Evolutionary conservation across 2,888 invertebrate species (phyloP), one percentile per base, ranked within the genome.

Genomic region (Drosophila rellima): DNA sequence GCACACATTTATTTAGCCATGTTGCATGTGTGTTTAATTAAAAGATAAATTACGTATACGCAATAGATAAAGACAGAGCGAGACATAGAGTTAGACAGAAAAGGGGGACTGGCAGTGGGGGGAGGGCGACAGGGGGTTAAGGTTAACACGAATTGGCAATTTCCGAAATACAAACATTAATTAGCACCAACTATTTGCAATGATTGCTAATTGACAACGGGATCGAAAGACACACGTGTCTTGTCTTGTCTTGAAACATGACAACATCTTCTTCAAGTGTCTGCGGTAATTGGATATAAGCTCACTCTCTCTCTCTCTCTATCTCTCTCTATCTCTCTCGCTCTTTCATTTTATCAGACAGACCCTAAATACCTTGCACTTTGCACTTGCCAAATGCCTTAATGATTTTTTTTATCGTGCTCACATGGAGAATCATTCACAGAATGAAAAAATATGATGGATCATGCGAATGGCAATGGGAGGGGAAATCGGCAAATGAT

Each of bases 1-100:
- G 64, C 67, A 70, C 67, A 65, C 74, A 57, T 78, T 66, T 74
- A 67, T 61, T 70, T 68, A 74, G 52, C 78, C 44, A 60, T 68
- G 80, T 74, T 74, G 84, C 61, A 13, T 62, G 61, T 80, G 66
- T 87, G 82, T 83, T 83, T 83, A 83, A 83, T 83, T 83, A 83
- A 87, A 80, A 84, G 56, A 50, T 35, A 61, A 26, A 52, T 35
- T 42, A 44, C 33, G 42, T 42, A 52, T 50, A 55, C 42, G 68
- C 57, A 62, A 76, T 69, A 66, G 74, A 74, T 74, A 74, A 76
- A 66, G 44, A 40, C 64, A 8, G 18, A 17, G 35, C 40, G 15
- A 17, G 10, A 42, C n/a, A 26, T n/a, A n/a, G 0, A 23, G 5
- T 0, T 18, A 31, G 29, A 42, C 8, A 40, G 29, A 23, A 26